phyloP scores from a whole-genome alignment of 2,113 vertebrate species.

The Heliornis fulica region DNA sequence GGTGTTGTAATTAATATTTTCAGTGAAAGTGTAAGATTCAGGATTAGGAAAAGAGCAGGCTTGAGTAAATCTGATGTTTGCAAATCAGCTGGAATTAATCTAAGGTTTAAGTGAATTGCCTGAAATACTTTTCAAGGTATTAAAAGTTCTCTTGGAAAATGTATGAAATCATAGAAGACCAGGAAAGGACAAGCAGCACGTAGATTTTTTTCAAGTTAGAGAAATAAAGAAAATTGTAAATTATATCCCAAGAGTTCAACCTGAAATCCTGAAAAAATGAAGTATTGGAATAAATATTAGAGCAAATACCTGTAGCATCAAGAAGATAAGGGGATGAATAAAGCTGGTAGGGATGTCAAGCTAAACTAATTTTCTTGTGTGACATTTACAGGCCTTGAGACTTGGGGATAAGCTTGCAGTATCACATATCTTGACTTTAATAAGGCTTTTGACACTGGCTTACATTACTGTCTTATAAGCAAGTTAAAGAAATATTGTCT shows the following conservation, averaged over 20 bases:
- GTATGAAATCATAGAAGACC: not conserved
- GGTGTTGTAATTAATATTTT: rapidly evolving
- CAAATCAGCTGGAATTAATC: not conserved
- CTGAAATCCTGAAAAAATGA: not conserved
- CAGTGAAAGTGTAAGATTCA: not conserved
- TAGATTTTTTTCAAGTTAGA: not conserved
- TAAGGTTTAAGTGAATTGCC: not conserved
- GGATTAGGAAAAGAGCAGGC: not conserved
- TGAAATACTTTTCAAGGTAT: not conserved
- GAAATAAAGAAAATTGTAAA: not conserved
- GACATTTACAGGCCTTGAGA: not conserved
- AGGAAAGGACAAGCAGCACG: not conserved
- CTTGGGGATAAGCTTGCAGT: not conserved
- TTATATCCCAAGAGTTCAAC: not conserved
- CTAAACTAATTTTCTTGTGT: not conserved
- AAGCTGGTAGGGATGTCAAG: not conserved
- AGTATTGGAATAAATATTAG: not conserved
- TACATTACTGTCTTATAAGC: not conserved
- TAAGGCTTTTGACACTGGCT: not conserved
- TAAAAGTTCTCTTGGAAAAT: not conserved
- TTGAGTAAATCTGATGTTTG: not conserved
- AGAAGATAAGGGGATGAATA: not conserved
- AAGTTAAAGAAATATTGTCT: not conserved
- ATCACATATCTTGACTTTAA: not conserved
- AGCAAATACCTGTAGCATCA: not conserved